A percentile compares a stretch with the other conserved stretches of the same genome.
Conservation (phyloP, 2,797 vertebrate species). For the Distichodus sexfasciatus region DNA sequence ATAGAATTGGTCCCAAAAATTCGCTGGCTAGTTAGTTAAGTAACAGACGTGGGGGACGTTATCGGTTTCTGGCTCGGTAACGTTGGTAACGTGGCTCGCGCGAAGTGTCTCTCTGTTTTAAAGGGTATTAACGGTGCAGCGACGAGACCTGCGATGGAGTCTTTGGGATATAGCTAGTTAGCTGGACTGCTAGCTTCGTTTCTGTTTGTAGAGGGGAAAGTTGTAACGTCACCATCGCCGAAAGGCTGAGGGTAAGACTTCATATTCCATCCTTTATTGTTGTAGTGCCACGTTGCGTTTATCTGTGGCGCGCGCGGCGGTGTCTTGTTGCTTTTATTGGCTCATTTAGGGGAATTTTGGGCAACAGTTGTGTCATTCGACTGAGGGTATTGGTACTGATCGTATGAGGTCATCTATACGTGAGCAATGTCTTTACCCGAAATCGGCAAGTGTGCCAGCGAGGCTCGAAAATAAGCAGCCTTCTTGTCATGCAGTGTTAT, state of each 20-base stretch:
- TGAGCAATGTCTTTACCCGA: neutral
- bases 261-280: neutral
- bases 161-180: slow-evolving; percentile 27
- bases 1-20: no score
- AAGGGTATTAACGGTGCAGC: neutral
- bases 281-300: no score
- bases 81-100: no score
- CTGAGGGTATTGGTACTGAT: neutral
- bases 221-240: slow-evolving; percentile 28
- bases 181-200: slow-evolving; percentile 38
- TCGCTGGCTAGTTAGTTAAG: neutral
- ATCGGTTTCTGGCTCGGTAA: no score
- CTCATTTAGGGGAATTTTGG: neutral
- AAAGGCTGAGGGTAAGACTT: slow-evolving; percentile 17
- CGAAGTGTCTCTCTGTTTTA: neutral
- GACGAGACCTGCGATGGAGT: slow-evolving; percentile 33
- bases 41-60: neutral
- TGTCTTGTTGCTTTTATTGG: no score
- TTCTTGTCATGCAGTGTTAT: no score
- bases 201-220: slow-evolving; percentile 32
- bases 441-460: no score
- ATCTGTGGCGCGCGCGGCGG: no score
- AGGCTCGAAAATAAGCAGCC: no score
- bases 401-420: neutral
- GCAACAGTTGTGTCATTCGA: slow-evolving; percentile 21